Conservation (phyloP, 35 echinoderm and acorn worm genomes). For the Stichopus chloronotus region DNA sequence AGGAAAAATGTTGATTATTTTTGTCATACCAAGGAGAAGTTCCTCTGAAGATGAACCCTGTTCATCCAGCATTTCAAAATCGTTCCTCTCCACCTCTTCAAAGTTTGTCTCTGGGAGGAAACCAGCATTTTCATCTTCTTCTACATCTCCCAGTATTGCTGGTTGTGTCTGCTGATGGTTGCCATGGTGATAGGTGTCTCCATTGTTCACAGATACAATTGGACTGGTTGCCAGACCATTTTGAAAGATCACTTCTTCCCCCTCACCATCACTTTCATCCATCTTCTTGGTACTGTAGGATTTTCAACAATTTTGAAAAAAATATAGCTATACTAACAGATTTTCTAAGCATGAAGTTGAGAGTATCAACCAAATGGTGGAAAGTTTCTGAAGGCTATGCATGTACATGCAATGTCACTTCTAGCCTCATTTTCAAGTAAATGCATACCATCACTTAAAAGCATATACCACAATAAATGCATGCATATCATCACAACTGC, state of each 20-base stretch:
- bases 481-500: no score
- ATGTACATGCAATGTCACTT: no score
- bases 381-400: no score
- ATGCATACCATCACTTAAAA: no score
- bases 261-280: slow-evolving; percentile 8
- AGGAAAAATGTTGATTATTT: not conserved
- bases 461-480: no score
- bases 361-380: no score
- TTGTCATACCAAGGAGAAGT: slow-evolving; percentile 15
- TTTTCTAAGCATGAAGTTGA: no score
- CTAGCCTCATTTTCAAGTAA: no score
- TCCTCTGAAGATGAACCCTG: slow-evolving; percentile 33
- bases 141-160: slow-evolving; percentile 12
- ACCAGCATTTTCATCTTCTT: not conserved
- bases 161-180: not conserved
- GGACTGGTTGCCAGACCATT: not conserved
- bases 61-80: slow-evolving; percentile 34
- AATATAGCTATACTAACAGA: no score
- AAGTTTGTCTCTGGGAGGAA: slow-evolving; percentile 29
- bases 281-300: not conserved
- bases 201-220: not conserved
- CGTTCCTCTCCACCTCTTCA: slow-evolving; percentile 33
- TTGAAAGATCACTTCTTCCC: slow-evolving; percentile 11
- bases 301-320: no score
- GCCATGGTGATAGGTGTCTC: not conserved